Conservation (phyloP, 2,113 vertebrate genomes). For the Chlorocebus sabaeus region DNA sequence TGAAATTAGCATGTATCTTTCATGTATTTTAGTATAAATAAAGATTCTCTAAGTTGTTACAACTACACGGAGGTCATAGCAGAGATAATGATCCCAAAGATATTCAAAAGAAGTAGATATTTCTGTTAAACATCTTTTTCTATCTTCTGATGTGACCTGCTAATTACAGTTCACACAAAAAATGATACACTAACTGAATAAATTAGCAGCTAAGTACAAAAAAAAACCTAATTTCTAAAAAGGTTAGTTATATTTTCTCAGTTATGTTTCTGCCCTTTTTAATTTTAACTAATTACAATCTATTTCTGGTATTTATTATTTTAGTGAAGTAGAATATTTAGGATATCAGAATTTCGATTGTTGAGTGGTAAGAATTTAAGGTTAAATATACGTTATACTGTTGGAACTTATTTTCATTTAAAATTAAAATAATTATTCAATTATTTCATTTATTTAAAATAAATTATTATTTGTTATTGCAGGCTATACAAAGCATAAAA, state of each 20-base stretch:
- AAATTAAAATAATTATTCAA: background rate
- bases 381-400: background rate
- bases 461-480: background rate
- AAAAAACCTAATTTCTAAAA: background rate
- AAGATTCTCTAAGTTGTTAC: background rate
- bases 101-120: conserved; percentile 11
- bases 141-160: background rate
- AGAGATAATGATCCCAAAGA: background rate
- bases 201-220: background rate
- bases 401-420: background rate
- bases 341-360: background rate
- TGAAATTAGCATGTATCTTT: conserved; percentile 10
- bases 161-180: conserved; percentile 45
- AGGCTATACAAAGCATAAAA: background rate
- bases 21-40: conserved; percentile 45
- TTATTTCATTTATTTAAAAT: background rate
- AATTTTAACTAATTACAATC: background rate
- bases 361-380: background rate
- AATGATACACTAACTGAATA: conserved; percentile 14
- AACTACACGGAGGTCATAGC: background rate
- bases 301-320: background rate
- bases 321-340: background rate
- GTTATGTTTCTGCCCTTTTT: background rate
- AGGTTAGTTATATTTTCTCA: background rate
- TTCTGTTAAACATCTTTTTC: conserved; percentile 22